Evolutionary conservation across 2,797 vertebrate genomes (phyloP), one percentile per base, ranked within the genome.

Genomic region (Alectoris magna): DNA sequence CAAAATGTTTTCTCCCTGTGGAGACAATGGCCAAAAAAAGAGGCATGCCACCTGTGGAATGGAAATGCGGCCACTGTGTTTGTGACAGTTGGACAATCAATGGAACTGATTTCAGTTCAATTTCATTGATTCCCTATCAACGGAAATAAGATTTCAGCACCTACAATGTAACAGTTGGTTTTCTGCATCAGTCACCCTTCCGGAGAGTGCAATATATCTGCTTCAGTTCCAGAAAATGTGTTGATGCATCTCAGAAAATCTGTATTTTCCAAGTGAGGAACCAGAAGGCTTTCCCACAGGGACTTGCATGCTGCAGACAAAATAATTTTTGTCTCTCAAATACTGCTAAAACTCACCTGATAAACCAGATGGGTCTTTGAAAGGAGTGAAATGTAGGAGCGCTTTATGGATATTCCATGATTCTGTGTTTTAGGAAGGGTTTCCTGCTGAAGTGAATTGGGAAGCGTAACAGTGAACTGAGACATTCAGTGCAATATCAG

Each of bases 401-500:
- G 18, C 48, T 81, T 76, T 71, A 46, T 48, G 51, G 51, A 53
- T 53, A 53, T 53, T 55, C 29, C 17, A 31, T 29, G 16, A 18
- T 29, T 55, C 53, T 55, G 27, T 55, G 53, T 64, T 90, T 72
- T 41, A 68, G 17, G 68, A 71, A 36, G 41, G 11, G 34, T 80
- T 77, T 89, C 74, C 26, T 70, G 12, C 56, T 62, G 48, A 70
- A 73, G 80, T 64, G 75, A 84, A 43, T 49, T 83, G 82, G 36
- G 44, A 91, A 84, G 87, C 75, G 43, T 76, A 84, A 29, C 59
- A 79, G 72, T 78, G 81, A 93, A 93, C 87, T 81, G 43, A 95
- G 78, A 78, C 60, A 51, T 82, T 93, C 63, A 14, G 56, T 88
- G 39, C 44, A 68, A 49, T 73, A 51, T 46, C 82, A 88, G 71